Base-by-base conservation (phyloP, 2,888 invertebrate genomes). In the Stenolophus ochropezus region DNA sequence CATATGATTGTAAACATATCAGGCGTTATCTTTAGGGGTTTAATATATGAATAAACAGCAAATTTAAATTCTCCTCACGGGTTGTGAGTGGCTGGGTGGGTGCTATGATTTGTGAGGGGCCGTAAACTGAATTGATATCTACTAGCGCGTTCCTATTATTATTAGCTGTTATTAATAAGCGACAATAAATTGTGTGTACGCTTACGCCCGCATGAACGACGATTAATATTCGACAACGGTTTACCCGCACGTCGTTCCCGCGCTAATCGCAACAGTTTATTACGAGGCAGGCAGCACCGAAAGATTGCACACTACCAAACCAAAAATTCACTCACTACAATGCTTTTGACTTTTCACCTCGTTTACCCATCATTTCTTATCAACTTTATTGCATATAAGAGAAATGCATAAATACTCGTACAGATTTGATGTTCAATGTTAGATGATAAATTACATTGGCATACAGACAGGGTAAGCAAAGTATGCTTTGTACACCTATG, bases 121-220 rank as follows among this genome's bases (percentile, higher is more conserved):
- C 61, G 77, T 61, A 61, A 61, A 77, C 77, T 77, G 20, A 77
- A 77, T 77, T 77, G 76, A 77, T 77, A 77, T 77, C 76, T 76
- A 76, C 27, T 76, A 76, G 58, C 56, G 53, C 53, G 78, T 65
- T 65, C 65, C 65, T 78, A 78, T 61, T 78, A 78, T 78, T 78
- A 79, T 79, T 79, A 79, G 79, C 51, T 79, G 51, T 79, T 79
- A 79, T 79, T 79, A 79, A 79, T 79, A 79, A 79, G 79, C 79
- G 79, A 53, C 79, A 69, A 79, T 79, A 79, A 79, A 79, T 79
- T 79, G 23, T 23, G 49, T 51, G 58, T 42, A 47, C 77, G 77
- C 51, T 79, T 71, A 69, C 79, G 53, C 65, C 47, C 58, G 20
- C 71, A 51, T 56, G 76, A 47, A 21, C 58, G 23, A 56, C 76